A percentile compares a stretch with the other conserved stretches of the same genome.
phyloP scores from a whole-genome alignment of 2,797 vertebrate species.

The Antennarius maculatus region DNA sequence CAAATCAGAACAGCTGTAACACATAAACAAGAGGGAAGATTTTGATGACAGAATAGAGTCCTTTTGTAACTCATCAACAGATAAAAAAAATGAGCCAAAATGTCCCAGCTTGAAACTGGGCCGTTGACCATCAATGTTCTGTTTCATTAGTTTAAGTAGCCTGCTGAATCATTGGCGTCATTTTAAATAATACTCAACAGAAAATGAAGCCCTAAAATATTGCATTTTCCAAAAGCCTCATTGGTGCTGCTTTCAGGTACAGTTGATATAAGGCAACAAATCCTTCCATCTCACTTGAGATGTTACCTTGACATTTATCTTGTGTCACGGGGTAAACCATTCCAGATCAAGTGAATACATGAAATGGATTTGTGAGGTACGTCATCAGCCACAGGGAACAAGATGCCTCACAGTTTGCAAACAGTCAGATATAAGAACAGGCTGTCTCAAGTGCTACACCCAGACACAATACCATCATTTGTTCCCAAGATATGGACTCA shows the following conservation, averaged over 20 bases:
- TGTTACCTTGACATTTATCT: too few relatives aligned
- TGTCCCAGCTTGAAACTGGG: conserved; percentile 4
- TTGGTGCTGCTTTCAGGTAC: not conserved
- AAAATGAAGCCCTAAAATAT: conserved; percentile 6
- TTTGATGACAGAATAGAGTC: conserved; percentile 30
- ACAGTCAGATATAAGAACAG: conserved; percentile 38
- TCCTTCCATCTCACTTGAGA: too few relatives aligned
- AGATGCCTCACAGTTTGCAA: conserved; percentile 35
- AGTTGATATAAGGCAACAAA: not conserved
- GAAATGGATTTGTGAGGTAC: conserved; percentile 26
- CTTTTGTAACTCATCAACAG: conserved; percentile 41
- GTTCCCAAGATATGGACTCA: conserved; percentile 55
- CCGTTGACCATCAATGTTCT: conserved; percentile 1
- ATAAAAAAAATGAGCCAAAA: conserved; percentile 35
- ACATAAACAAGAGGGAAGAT: conserved; percentile 45
- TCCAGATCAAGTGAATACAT: not conserved
- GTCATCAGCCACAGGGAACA: conserved; percentile 42
- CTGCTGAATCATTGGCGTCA: not conserved
- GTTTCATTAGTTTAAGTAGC: conserved; percentile 17
- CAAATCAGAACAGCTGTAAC: conserved; percentile 45
- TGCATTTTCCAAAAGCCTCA: not conserved
- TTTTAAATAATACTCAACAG: not conserved
- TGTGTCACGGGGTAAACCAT: conserved; percentile 7
- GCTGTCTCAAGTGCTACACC: conserved; percentile 57
- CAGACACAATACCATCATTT: conserved; percentile 45